These are phyloP conservation scores for Andrena minutula DNA, from an alignment of 2,888 invertebrate genomes.

Conservation along the genomic window DNA sequence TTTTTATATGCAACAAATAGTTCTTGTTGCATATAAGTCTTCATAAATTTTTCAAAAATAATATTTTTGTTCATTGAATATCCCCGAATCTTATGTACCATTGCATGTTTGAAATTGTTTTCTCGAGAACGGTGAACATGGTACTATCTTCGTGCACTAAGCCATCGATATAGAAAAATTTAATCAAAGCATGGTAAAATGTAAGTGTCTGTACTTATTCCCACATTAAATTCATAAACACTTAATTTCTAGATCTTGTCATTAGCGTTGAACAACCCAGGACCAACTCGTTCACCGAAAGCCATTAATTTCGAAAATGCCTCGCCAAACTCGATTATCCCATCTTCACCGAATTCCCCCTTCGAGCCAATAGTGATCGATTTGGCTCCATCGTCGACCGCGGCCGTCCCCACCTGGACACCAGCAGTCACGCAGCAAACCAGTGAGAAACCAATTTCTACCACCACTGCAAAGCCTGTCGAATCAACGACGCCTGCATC, in stretches of 20 bases:
- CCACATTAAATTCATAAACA: not conserved
- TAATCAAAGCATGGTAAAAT: too few relatives aligned
- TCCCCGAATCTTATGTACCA: too few relatives aligned
- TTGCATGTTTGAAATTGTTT: too few relatives aligned
- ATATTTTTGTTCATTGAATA: too few relatives aligned
- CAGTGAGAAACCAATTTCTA: constrained; percentile 58
- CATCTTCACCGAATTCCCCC: constrained; percentile 13
- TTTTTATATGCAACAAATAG: too few relatives aligned
- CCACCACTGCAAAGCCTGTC: constrained; percentile 49
- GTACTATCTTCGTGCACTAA: too few relatives aligned
- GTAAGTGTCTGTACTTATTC: too few relatives aligned
- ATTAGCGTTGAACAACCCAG: constrained; percentile 78
- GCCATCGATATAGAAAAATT: not conserved
- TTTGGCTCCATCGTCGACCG: constrained; percentile 72
- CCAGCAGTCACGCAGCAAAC: constrained; percentile 39
- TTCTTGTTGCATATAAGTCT: too few relatives aligned
- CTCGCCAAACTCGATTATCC: constrained; percentile 73
- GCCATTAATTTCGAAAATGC: constrained; percentile 75
- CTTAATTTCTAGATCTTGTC: constrained; percentile 77
- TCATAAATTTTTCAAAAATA: too few relatives aligned
- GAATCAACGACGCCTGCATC: constrained; percentile 40
- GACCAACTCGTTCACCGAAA: constrained; percentile 81
- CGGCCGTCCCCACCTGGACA: constrained; percentile 65
- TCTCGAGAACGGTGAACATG: too few relatives aligned
- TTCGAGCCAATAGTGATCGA: constrained; percentile 78